Evolutionary conservation across 2,113 vertebrate species (phyloP).

Genomic region (Colinus virginianus): DNA sequence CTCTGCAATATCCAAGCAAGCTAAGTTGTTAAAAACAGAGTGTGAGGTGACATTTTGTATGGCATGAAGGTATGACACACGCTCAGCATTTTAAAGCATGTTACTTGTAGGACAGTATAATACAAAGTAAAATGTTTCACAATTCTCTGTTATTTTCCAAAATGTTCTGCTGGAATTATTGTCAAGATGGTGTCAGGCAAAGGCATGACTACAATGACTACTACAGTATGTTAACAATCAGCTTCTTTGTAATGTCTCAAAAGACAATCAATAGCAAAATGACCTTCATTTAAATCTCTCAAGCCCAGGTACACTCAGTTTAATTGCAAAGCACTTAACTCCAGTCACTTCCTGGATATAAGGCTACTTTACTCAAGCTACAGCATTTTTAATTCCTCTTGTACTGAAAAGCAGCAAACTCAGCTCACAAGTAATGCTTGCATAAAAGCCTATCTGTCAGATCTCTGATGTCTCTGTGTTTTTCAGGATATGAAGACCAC

Average conservation of each 20-base stretch:
- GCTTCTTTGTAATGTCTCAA: slow-evolving; percentile 19
- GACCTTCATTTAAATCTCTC: slow-evolving; percentile 34
- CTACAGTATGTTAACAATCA: not conserved
- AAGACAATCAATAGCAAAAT: slow-evolving; percentile 45
- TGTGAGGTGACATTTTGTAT: not conserved
- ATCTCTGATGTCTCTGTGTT: slow-evolving; percentile 17
- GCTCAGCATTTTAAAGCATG: not conserved
- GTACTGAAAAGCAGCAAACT: slow-evolving; percentile 29
- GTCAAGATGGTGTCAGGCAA: not conserved
- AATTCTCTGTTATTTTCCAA: not conserved
- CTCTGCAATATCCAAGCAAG: not conserved
- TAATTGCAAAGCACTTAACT: slow-evolving; percentile 67
- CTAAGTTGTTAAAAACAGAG: not conserved
- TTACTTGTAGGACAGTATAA: not conserved
- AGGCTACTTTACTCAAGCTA: slow-evolving; percentile 19
- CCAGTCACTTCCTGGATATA: slow-evolving; percentile 46
- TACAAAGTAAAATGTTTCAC: not conserved
- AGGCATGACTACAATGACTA: not conserved
- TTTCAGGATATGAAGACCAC: slow-evolving; percentile 56
- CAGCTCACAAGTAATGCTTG: not conserved
- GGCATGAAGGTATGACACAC: not conserved
- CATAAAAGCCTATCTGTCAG: not conserved
- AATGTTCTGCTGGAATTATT: not conserved
- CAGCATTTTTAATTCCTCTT: slow-evolving; percentile 53
- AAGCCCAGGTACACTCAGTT: slow-evolving; percentile 16